Percentiles rank a stretch among this genome's conserved stretches.
phyloP scores from a whole-genome alignment of 53 echinoderm and acorn worm species.

The Temnopleurus reevesii region DNA sequence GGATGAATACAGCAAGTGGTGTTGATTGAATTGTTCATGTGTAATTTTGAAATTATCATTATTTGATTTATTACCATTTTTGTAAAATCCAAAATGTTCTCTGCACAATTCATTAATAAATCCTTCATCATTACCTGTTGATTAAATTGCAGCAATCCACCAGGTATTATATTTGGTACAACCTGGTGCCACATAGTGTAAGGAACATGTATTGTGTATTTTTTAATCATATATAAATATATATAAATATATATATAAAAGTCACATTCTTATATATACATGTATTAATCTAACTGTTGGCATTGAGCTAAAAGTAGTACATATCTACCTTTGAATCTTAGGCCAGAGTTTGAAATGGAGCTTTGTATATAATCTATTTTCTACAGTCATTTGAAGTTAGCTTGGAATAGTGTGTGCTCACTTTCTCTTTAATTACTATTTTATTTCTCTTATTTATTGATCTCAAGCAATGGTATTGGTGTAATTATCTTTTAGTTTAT shows the following conservation, averaged over 20 bases:
- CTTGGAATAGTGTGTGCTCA: slow-evolving; percentile 54
- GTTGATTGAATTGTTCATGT: not conserved
- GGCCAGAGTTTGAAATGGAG: slow-evolving; percentile 15
- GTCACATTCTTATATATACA: slow-evolving; percentile 41
- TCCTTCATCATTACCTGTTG: not conserved
- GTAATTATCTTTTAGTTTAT: slow-evolving; percentile 26
- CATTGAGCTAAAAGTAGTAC: slow-evolving; percentile 35
- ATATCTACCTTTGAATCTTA: slow-evolving; percentile 41
- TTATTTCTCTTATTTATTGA: slow-evolving; percentile 45
- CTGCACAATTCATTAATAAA: slow-evolving; percentile 9
- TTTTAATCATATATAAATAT: slow-evolving; percentile 37
- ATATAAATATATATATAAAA: slow-evolving; percentile 40
- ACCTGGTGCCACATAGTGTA: not conserved
- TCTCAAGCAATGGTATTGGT: not conserved
- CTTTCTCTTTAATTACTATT: slow-evolving; percentile 2
- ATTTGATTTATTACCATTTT: not conserved
- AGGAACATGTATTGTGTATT: slow-evolving; percentile 37
- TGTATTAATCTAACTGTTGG: slow-evolving; percentile 37
- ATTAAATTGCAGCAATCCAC: slow-evolving; percentile 23
- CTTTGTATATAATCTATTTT: slow-evolving; percentile 55
- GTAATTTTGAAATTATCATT: not conserved
- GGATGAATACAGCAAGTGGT: not conserved
- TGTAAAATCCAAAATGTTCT: not conserved
- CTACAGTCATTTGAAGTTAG: slow-evolving; percentile 53
- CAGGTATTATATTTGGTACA: slow-evolving; percentile 8